Base-by-base conservation (phyloP, 1,140 invertebrate genomes). In the Euborellia annulipes region DNA sequence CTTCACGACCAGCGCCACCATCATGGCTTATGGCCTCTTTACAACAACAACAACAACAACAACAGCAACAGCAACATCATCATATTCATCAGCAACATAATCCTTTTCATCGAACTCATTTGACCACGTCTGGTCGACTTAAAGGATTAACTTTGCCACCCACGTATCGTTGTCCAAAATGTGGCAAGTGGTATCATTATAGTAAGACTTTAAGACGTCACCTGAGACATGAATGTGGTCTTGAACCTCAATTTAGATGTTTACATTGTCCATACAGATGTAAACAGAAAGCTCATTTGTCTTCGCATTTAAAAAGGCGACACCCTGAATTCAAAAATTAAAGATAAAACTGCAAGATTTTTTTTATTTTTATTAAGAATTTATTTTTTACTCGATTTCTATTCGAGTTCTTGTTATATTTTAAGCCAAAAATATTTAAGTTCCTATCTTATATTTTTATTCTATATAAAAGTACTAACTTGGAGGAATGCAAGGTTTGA, bases 211-310 rank as follows among this genome's bases (percentile, higher is more conserved):
- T 60, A 11, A 57, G 55, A 37, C 54, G 56, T 9, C 58, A 60
- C 43, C 55, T 54, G 47, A 55, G 57, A 18, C 59, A 59, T 42
- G 58, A 60, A 37, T 67, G 65, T 48, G 63, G 56, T 16, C 48
- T 56, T 16, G 63, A 67, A 9, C 67, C 68, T 0, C 53, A 59
- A 14, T 70, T 61, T 47, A 54, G 59, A 18, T 70, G 68, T 44
- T 59, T 58, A 11, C 54, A 63, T 36, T 70, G 68, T 47, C 54
- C 49, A 4, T 43, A 41, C 20, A 55, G 50, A 16, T 52, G 54
- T 37, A 55, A 54, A 11, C 38, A 45, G 14, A 47, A 50, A 16
- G 32, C 45, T 18, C 34, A 46, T 16, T 17, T 50, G 4, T 18
- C 40, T 11, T 14, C 14, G n/a, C 48, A 50, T 37, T 40, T 50